phyloP scores from a whole-genome alignment of 2,888 invertebrate species.

The Zhengitettix transpicula region DNA sequence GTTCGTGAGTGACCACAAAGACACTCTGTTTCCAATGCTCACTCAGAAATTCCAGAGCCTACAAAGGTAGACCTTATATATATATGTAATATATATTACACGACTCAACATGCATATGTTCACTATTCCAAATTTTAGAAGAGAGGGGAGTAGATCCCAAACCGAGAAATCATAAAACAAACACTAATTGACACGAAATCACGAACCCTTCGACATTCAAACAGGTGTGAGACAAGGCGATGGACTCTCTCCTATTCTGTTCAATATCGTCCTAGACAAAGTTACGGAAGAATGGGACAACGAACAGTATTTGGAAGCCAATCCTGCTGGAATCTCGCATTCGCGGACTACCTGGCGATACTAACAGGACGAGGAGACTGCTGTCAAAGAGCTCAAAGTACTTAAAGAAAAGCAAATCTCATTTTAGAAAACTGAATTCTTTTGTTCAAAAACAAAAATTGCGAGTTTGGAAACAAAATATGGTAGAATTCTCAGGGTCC shows the following conservation, averaged over 20 bases:
- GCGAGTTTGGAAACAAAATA: background rate
- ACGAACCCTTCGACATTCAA: background rate
- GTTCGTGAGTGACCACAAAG: too few relatives aligned
- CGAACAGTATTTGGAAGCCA: background rate
- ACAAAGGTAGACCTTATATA: too few relatives aligned
- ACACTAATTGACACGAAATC: background rate
- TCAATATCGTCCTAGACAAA: background rate
- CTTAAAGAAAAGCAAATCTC: background rate
- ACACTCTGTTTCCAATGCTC: too few relatives aligned
- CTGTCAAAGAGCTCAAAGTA: background rate
- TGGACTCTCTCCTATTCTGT: background rate
- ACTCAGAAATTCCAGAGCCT: too few relatives aligned
- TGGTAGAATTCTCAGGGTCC: background rate
- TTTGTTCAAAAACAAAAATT: background rate
- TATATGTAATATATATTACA: too few relatives aligned
- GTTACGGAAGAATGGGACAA: background rate
- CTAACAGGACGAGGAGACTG: background rate
- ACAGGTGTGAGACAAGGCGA: background rate
- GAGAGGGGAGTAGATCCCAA: background rate
- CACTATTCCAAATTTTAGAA: slow-evolving; percentile 1
- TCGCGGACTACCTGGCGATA: slow-evolving; percentile 1
- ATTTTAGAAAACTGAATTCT: background rate
- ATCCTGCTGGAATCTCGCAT: background rate
- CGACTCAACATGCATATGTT: background rate
- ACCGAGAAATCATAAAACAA: background rate